phyloP scores from a whole-genome alignment of 2,113 vertebrate genomes.

The Stictonetta naevosa region DNA sequence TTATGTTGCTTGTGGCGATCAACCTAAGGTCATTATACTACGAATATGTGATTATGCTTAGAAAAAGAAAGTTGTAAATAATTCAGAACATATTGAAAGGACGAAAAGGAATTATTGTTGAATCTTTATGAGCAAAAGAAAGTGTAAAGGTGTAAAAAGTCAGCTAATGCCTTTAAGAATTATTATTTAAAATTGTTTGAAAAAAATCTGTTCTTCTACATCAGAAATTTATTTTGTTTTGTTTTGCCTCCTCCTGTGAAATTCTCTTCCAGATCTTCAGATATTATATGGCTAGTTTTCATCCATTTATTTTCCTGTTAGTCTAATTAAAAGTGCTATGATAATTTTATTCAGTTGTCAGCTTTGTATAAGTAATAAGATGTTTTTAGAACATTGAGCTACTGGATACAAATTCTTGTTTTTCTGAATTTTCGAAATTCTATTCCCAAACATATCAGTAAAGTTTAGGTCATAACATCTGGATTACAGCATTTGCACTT shows the following conservation, averaged over 20 bases:
- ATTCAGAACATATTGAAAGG: not conserved
- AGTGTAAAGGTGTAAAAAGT: not conserved
- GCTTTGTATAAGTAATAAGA: not conserved
- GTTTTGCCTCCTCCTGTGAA: not conserved
- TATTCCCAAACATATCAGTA: not conserved
- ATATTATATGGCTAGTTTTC: not conserved
- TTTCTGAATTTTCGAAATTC: not conserved
- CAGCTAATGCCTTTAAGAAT: not conserved
- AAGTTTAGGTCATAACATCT: not conserved
- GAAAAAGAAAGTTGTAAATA: not conserved
- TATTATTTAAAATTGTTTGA: conserved; percentile 4
- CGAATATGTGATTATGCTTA: not conserved
- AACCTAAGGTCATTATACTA: not conserved
- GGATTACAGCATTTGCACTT: not conserved
- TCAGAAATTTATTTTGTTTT: not conserved
- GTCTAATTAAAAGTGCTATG: not conserved
- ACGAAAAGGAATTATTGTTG: conserved; percentile 39
- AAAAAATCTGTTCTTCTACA: not conserved
- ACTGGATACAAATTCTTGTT: not conserved
- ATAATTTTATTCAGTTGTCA: not conserved
- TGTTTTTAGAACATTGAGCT: not conserved
- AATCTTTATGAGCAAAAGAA: conserved; percentile 39
- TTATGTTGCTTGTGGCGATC: not conserved
- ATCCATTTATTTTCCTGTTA: not conserved
- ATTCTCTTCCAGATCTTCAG: not conserved